phyloP scores from a whole-genome alignment of 2,113 vertebrate genomes.

The Empidonax alnorum region DNA sequence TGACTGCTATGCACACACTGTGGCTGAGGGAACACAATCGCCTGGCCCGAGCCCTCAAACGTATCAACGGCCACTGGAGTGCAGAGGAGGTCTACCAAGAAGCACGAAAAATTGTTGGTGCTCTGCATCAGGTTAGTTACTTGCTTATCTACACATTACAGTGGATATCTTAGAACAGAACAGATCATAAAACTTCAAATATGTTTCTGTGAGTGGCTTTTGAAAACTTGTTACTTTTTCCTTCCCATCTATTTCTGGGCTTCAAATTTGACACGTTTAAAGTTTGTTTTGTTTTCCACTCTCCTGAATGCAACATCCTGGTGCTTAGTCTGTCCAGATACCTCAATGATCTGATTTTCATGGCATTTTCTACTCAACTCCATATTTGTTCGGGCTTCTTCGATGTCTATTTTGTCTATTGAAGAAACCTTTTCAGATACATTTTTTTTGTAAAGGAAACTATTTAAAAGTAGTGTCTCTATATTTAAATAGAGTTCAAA shows the following conservation, averaged over 20 bases:
- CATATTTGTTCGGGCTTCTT: neutral
- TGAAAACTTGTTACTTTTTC: neutral
- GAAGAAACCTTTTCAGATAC: neutral
- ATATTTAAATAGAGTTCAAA: neutral
- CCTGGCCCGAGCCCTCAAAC: slow-evolving; percentile 76
- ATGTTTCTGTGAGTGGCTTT: neutral
- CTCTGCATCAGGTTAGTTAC: slow-evolving; percentile 89
- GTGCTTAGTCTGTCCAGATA: neutral
- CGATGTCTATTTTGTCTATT: neutral
- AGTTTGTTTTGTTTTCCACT: neutral
- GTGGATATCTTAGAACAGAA: neutral
- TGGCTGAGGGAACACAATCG: slow-evolving; percentile 95
- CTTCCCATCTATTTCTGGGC: neutral
- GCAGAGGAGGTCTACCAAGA: slow-evolving; percentile 86
- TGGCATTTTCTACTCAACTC: neutral
- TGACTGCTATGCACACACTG: slow-evolving; percentile 85
- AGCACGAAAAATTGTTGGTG: slow-evolving; percentile 89
- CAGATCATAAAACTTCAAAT: neutral
- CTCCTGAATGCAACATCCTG: neutral
- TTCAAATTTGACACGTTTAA: neutral
- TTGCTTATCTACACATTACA: neutral
- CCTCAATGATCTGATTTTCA: neutral
- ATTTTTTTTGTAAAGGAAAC: neutral
- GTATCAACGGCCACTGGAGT: slow-evolving; percentile 88
- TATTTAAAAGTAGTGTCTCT: neutral